Conservation (phyloP, 2,888 invertebrate genomes). For the Napeogenes inachia region DNA sequence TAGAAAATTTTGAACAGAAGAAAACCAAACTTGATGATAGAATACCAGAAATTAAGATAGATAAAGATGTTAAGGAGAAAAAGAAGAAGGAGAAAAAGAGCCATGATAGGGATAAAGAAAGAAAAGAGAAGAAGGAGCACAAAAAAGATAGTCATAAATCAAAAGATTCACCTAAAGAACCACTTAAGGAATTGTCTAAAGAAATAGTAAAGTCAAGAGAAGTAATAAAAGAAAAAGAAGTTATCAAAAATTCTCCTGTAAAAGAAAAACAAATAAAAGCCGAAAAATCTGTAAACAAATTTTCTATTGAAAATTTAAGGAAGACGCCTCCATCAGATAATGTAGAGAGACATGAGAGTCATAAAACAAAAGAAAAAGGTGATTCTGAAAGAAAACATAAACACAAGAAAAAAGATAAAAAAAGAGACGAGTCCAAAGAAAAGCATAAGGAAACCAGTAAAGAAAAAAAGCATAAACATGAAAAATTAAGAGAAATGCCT, state of each 20-base stretch:
- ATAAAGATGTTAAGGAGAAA: constrained; percentile 74
- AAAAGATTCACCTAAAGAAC: constrained; percentile 66
- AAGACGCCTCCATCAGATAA: constrained; percentile 66
- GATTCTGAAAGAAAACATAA: constrained; percentile 77
- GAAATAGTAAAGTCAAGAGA: constrained; percentile 54
- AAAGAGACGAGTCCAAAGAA: constrained; percentile 79
- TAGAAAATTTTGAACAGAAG: constrained; percentile 54
- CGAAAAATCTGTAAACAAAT: constrained; percentile 66
- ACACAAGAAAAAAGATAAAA: constrained; percentile 82
- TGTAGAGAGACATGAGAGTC: constrained; percentile 50
- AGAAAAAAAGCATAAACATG: constrained; percentile 76
- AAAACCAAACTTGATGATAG: constrained; percentile 72
- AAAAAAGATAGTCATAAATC: constrained; percentile 76
- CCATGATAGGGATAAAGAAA: constrained; percentile 80
- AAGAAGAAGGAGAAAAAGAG: constrained; percentile 81
- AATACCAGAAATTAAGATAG: constrained; percentile 71
- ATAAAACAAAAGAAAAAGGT: constrained; percentile 72
- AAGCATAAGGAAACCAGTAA: constrained; percentile 77
- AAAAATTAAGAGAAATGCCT: constrained; percentile 67
- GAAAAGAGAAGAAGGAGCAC: constrained; percentile 75
- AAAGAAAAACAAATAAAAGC: constrained; percentile 62
- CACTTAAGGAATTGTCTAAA: constrained; percentile 53
- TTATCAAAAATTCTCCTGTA: constrained; percentile 52
- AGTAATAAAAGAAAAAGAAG: constrained; percentile 55
- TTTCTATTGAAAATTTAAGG: constrained; percentile 68